These are phyloP conservation scores for Timema podura DNA, from an alignment of 2,888 invertebrate genomes.

Conservation along the genomic window DNA sequence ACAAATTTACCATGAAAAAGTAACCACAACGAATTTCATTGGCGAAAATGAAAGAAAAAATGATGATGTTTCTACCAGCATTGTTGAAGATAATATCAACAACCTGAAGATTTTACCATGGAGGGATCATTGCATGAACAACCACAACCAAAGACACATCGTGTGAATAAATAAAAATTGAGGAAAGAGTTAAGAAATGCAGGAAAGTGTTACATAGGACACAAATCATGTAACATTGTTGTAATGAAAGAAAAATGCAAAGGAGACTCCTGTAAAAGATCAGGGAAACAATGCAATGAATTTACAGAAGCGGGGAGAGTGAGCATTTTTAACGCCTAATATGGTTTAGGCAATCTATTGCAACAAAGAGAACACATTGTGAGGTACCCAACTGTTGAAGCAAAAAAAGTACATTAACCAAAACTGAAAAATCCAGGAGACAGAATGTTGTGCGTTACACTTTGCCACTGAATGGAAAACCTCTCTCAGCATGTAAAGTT, in stretches of 20 bases:
- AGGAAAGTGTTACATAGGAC: not conserved
- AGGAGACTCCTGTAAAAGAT: not conserved
- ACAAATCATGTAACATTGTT: not conserved
- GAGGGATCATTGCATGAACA: not conserved
- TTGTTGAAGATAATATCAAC: not conserved
- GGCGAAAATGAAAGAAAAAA: no score
- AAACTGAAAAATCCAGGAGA: not conserved
- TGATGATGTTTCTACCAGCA: no score
- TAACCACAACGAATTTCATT: no score
- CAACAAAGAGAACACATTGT: not conserved
- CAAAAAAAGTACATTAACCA: not conserved
- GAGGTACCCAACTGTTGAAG: not conserved
- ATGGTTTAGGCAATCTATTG: not conserved
- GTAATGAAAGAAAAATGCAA: not conserved
- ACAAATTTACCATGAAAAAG: no score
- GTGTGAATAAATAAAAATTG: not conserved
- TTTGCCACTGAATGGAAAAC: not conserved
- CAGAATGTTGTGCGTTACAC: not conserved
- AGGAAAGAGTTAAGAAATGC: not conserved
- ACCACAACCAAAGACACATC: not conserved
- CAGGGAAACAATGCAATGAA: not conserved
- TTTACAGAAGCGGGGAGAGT: not conserved
- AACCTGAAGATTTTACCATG: constrained; percentile 7
- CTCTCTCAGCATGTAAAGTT: not conserved
- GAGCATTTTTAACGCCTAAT: not conserved